Evolutionary conservation across 2,113 vertebrate genomes (phyloP), one percentile per base, ranked within the genome.

Genomic region (Panthera tigris): DNA sequence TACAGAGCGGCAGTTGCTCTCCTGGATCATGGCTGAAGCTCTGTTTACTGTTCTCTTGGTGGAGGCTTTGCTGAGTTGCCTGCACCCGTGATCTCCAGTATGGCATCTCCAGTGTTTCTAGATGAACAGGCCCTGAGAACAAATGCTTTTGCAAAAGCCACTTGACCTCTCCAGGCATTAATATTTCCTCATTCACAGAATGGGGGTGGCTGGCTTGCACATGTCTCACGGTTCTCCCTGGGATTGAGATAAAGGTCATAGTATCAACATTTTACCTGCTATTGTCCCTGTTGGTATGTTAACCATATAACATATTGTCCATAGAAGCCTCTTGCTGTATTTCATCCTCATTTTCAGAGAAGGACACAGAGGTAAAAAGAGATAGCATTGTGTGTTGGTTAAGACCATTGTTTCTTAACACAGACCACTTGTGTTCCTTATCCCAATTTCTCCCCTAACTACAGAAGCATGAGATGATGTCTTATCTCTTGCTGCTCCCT

Each of bases 311-410:
- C 11, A 25, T 14, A 48, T 45, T 65, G 21, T 41, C 10, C 33
- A 61, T 39, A 19, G 45, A 81, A 71, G 23, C 21, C 12, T 36
- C 19, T 18, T 50, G 4, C 1, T 71, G 16, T 36, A 69, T 95
- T 94, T 52, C 68, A 41, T 36, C n/a, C 18, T 65, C 45, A 88
- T 65, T 78, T 91, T 78, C 11, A 89, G 83, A 83, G 57, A 55
- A 31, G 21, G 52, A 82, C 52, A 55, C 11, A 78, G 33, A 41
- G 23, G 19, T 57, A 21, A 93, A 93, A n/a, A 79, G 57, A 61
- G 21, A 71, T 1, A 52, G n/a, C 23, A 66, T 19, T 86, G 19
- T 33, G n/a, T n/a, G 13, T 33, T 80, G 73, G 31, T 18, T 68
- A 39, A 76, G 41, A 68, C 25, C 31, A 69, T 48, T 15, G 11